Evolutionary conservation across 2,797 vertebrate species (phyloP), one percentile per base, ranked within the genome.

Genomic region (Hydrophis major): DNA sequence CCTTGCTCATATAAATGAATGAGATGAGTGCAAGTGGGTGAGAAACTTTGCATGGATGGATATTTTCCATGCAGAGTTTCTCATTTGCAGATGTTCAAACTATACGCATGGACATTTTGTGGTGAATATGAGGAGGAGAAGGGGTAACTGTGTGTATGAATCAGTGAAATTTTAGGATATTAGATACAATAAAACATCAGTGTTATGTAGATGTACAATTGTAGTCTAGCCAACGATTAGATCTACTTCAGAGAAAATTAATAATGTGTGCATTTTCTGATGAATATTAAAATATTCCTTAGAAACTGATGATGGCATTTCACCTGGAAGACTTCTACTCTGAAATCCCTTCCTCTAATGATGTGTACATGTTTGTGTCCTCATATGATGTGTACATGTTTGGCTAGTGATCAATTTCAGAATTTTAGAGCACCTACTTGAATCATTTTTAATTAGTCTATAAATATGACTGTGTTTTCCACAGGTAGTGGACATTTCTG

Each of bases 231-330:
- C 20, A 16, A 47, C 57, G 88, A n/a, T 78, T 57, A 1, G 22
- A n/a, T 69, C 3, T 20, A 90, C 25, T 16, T 37, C 22, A 28
- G 55, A 86, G 66, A 92, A 94, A 89, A 13, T 42, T 93, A 87
- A 63, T 94, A 91, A 78, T 74, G 0, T 0, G 11, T 0, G 94
- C 63, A 60, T 59, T 93, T 59, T 25, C 7, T 91, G 66, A 87
- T 20, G 63, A 78, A 6, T 55, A 86, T 78, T 94, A 47, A 92
- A 86, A 7, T 92, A 90, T 86, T 95, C 86, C 42, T 88, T 92
- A 13, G 27, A 69, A 89, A 4, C 92, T 60, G 10, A 7, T 60
- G 10, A 7, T 61, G n/a, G 0, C 86, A 7, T 83, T 94, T 94
- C n/a, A 87, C 37, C 92, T 53, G 59, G 47, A 8, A 74, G 11